Base-by-base conservation (phyloP, 2,888 invertebrate genomes). In the Yponomeuta sedellus region DNA sequence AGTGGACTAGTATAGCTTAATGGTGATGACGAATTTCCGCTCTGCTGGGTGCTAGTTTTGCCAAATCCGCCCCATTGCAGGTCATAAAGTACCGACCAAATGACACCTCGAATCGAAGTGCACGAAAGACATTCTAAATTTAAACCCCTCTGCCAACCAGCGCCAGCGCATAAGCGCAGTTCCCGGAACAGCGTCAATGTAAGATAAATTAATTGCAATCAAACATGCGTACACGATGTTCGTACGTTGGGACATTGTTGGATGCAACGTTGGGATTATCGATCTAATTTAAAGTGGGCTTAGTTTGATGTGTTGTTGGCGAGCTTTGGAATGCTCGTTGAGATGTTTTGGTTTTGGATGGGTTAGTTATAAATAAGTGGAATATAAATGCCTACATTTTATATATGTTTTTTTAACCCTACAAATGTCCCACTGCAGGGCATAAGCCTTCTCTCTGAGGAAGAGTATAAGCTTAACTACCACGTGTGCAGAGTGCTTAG, bases 31-130 rank as follows among this genome's bases (percentile, higher is more conserved):
- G n/a, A n/a, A n/a, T n/a, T n/a, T 25, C 5, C 25, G 25, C 5
- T 25, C 3, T 4, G 4, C 16, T 56, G 16, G n/a, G 5, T 16
- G 16, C 16, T 16, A 61, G 12, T 25, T 61, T n/a, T 5, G 10
- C n/a, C 34, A 61, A 61, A 8, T 61, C 61, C 61, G 39, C 34
- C 28, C 34, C 61, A 16, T 10, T n/a, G n/a, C 63, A 20, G 65
- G 68, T 71, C 71, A 75, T 77, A 76, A 75, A 71, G 77, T 75
- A 76, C 68, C 64, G n/a, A 59, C 25, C 61, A n/a, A 64, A 67
- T 66, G 70, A 68, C 72, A 74, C 71, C 70, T 69, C 73, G 69
- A 73, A 76, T 74, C 74, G 76, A 75, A 75, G 73, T 71, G 71
- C 71, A 71, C 71, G 44, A 25, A 56, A 52, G 65, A 66, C 65